A percentile compares a stretch with the other conserved stretches of the same genome.
phyloP scores from a whole-genome alignment of 2,888 invertebrate species.

The Drosophila ustulata region DNA sequence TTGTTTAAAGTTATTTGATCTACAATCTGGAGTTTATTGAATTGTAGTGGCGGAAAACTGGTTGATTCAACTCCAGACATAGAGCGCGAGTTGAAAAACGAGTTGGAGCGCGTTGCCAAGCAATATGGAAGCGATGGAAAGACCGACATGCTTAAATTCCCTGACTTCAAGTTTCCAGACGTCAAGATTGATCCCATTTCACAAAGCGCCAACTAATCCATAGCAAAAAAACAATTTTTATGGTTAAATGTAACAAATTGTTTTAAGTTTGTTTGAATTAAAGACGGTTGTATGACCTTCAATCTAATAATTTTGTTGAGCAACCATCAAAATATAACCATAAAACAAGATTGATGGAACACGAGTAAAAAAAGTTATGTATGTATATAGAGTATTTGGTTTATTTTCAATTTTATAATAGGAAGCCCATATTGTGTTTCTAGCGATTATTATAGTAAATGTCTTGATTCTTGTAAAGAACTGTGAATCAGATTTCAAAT shows the following conservation, averaged over 20 bases:
- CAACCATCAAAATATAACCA: slow-evolving; percentile 58
- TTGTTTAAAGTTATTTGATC: neutral
- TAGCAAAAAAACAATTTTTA: slow-evolving; percentile 5
- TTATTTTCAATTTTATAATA: too few relatives aligned
- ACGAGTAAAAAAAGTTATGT: neutral
- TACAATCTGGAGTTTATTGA: neutral
- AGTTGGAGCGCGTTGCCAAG: slow-evolving; percentile 92
- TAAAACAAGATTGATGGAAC: slow-evolving; percentile 39
- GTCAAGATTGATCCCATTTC: slow-evolving; percentile 89
- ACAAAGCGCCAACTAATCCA: slow-evolving; percentile 57
- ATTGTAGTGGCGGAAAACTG: slow-evolving; percentile 91
- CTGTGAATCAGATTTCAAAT: too few relatives aligned
- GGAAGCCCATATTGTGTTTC: too few relatives aligned
- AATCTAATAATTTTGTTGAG: slow-evolving; percentile 26
- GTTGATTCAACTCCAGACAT: slow-evolving; percentile 93
- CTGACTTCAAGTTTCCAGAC: slow-evolving; percentile 92
- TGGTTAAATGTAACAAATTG: slow-evolving; percentile 58
- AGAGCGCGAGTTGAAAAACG: slow-evolving; percentile 90
- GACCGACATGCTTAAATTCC: slow-evolving; percentile 95
- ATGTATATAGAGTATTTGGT: too few relatives aligned
- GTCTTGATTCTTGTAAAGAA: too few relatives aligned
- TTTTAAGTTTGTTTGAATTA: slow-evolving; percentile 55
- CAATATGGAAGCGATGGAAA: slow-evolving; percentile 91
- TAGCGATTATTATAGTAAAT: too few relatives aligned
- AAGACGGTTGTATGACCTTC: slow-evolving; percentile 27